Percentiles rank a stretch among this genome's conserved stretches.
Evolutionary conservation across 2,113 vertebrate genomes (phyloP).

Genomic region (Antigone vipio): DNA sequence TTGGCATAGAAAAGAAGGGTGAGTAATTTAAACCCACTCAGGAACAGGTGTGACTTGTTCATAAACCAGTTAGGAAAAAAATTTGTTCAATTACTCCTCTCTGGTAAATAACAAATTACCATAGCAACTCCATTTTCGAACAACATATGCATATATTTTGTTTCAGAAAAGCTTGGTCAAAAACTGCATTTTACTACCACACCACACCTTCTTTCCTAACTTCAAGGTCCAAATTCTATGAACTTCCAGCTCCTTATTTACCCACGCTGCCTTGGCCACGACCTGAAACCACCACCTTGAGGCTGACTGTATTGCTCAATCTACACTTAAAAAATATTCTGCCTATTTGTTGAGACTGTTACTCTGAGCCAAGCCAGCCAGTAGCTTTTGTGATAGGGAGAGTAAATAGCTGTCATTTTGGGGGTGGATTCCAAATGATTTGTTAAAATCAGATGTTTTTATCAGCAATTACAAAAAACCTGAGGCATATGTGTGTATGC

Average conservation of each 20-base stretch:
- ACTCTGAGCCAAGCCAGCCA: background rate
- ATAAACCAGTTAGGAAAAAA: constrained; percentile 44
- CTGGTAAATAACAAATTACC: constrained; percentile 67
- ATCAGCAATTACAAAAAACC: background rate
- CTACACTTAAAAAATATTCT: background rate
- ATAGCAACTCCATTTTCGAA: constrained; percentile 65
- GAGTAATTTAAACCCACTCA: constrained; percentile 60
- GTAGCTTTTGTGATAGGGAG: background rate
- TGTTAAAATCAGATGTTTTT: background rate
- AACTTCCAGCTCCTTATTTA: background rate
- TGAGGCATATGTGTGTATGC: background rate
- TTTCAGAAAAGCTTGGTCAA: background rate
- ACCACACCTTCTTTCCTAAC: background rate
- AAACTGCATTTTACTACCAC: background rate
- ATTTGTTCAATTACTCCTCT: constrained; percentile 42
- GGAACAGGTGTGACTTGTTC: constrained; percentile 72
- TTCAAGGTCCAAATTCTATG: background rate
- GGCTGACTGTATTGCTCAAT: background rate
- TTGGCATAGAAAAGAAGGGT: constrained; percentile 36
- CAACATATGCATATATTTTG: constrained; percentile 24
- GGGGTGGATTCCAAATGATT: background rate
- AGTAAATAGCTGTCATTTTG: background rate
- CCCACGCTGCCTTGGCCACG: background rate
- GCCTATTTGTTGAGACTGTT: background rate
- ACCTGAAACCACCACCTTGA: background rate